Conservation (phyloP, 1,140 invertebrate species). For the Penaeus japonicus region DNA sequence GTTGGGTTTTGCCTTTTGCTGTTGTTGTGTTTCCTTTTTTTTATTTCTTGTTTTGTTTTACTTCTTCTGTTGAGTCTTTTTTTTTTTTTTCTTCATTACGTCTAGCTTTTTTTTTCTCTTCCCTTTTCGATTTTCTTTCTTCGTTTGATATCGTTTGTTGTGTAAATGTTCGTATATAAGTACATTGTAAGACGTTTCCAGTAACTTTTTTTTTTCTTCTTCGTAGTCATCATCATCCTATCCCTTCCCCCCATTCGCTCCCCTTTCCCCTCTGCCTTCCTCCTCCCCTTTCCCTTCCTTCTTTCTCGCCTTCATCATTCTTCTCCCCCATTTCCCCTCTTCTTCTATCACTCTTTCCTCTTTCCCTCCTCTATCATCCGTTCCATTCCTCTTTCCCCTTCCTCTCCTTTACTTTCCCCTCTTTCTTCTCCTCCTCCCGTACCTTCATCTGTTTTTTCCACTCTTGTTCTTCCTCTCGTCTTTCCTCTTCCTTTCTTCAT, state of each 20-base stretch:
- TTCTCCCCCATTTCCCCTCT: neutral
- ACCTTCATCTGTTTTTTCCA: neutral
- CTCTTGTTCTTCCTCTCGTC: neutral
- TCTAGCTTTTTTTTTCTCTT: too few relatives aligned
- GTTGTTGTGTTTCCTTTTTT: too few relatives aligned
- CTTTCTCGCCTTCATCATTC: neutral
- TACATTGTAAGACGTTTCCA: too few relatives aligned
- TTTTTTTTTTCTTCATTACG: too few relatives aligned
- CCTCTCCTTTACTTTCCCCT: neutral
- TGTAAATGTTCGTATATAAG: too few relatives aligned
- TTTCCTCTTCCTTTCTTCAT: neutral
- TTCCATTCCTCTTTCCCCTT: neutral
- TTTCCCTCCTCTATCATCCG: neutral
- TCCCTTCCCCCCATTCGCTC: neutral
- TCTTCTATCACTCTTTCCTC: too few relatives aligned
- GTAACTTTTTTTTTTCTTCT: neutral
- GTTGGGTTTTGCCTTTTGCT: too few relatives aligned
- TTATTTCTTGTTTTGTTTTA: too few relatives aligned
- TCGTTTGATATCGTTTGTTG: too few relatives aligned
- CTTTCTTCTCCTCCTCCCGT: neutral
- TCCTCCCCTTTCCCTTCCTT: neutral
- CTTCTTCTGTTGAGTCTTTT: too few relatives aligned
- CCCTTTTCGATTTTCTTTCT: too few relatives aligned
- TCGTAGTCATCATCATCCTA: neutral
- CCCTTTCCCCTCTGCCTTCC: neutral